Percentiles rank a stretch among this genome's conserved stretches.
These are phyloP conservation scores for Agonopterix heracliana DNA, from an alignment of 2,888 invertebrate species.

Conservation along the genomic window DNA sequence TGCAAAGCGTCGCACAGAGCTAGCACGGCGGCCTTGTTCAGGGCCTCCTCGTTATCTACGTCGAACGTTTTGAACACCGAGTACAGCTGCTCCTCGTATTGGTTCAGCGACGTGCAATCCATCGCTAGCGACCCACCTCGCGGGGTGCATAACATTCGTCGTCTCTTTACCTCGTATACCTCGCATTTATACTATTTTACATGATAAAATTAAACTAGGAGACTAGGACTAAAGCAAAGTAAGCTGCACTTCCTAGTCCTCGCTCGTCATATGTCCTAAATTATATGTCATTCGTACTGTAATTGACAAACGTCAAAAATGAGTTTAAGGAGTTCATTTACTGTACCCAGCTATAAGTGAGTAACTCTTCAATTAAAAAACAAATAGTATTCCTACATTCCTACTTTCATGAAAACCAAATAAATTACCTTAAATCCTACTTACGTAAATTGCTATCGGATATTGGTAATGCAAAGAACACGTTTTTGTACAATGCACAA, in stretches of 20 bases:
- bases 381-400: too few species aligned
- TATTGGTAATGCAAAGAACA: too few species aligned
- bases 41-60: slow-evolving; percentile 79
- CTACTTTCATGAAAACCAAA: too few species aligned
- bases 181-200: background rate
- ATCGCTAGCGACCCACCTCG: slow-evolving; percentile 26
- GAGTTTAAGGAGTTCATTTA: too few species aligned
- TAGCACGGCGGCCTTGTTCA: slow-evolving; percentile 80
- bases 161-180: background rate
- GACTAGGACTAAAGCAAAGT: background rate
- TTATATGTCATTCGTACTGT: background rate
- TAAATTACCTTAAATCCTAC: too few species aligned
- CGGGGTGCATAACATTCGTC: background rate
- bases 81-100: slow-evolving; percentile 88
- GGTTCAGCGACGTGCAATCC: slow-evolving; percentile 76
- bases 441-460: too few species aligned
- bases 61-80: slow-evolving; percentile 89
- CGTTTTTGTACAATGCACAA: background rate
- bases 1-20: slow-evolving; percentile 86
- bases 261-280: background rate
- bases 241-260: too few species aligned
- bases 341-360: too few species aligned
- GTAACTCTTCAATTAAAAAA: too few species aligned
- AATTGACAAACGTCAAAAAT: too few species aligned
- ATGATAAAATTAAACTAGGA: too few species aligned